phyloP scores from a whole-genome alignment of 2,888 invertebrate genomes.

The Heliconius ethilla region DNA sequence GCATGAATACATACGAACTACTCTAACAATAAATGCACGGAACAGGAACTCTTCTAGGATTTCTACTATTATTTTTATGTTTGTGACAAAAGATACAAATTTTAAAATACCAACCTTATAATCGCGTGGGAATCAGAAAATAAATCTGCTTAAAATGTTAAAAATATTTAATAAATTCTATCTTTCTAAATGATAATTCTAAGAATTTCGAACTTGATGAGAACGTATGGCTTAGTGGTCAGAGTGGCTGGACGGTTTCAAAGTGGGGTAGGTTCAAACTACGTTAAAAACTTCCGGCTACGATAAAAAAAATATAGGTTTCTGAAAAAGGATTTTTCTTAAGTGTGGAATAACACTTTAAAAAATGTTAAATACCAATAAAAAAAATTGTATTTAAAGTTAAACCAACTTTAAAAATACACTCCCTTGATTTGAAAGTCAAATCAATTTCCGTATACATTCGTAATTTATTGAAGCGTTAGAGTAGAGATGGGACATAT shows the following conservation, averaged over 20 bases:
- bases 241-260: too few species aligned
- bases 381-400: not conserved
- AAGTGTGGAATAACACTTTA: too few species aligned
- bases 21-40: constrained; percentile 6
- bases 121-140: too few species aligned
- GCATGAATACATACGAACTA: constrained; percentile 9
- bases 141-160: not conserved
- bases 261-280: too few species aligned
- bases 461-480: constrained; percentile 33
- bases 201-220: too few species aligned
- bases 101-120: too few species aligned
- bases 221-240: too few species aligned
- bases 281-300: too few species aligned
- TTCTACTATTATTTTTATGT: not conserved
- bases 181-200: not conserved
- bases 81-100: not conserved
- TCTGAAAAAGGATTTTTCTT: too few species aligned
- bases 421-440: constrained; percentile 19
- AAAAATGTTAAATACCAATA: too few species aligned
- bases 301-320: too few species aligned
- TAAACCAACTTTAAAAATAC: constrained; percentile 17
- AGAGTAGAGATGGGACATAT: constrained; percentile 16
- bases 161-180: not conserved
- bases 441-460: constrained; percentile 32
- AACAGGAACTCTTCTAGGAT: not conserved